Evolutionary conservation across 2,113 vertebrate species (phyloP).

Genomic region (Spheniscus mendiculus): DNA sequence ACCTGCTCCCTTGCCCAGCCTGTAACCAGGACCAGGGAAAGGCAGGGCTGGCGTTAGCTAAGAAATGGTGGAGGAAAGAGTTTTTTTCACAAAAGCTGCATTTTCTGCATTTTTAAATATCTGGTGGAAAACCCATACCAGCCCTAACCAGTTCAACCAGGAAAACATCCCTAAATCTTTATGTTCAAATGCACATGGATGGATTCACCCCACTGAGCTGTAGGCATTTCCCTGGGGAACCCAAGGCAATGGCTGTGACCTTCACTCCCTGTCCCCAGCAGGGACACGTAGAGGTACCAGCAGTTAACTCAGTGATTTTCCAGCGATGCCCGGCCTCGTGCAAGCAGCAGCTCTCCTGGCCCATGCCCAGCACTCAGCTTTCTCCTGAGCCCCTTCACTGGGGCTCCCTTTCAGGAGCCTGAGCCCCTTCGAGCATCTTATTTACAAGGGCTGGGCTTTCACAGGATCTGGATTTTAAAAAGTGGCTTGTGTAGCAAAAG

Average conservation of each 20-base stretch:
- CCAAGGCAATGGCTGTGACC: not conserved
- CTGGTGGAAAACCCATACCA: fast-evolving
- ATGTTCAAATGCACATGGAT: not conserved
- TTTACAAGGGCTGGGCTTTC: not conserved
- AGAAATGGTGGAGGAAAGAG: not conserved
- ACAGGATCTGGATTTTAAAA: not conserved
- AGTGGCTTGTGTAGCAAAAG: not conserved
- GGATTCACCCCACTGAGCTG: not conserved
- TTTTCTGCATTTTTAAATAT: not conserved
- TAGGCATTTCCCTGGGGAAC: not conserved
- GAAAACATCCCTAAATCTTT: not conserved
- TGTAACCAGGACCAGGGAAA: not conserved
- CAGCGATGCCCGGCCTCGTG: fast-evolving
- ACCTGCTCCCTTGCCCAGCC: not conserved
- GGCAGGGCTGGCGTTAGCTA: not conserved
- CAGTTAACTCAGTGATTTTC: not conserved
- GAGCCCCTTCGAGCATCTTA: not conserved
- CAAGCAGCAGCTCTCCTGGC: not conserved
- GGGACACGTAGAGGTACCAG: not conserved
- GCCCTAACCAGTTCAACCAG: not conserved
- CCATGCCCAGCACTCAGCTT: not conserved
- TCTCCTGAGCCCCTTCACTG: no score
- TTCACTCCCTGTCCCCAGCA: not conserved
- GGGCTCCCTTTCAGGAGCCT: not conserved
- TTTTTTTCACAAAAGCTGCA: not conserved